Evolutionary conservation across 1,140 invertebrate species (phyloP), one percentile per base, ranked within the genome.

Genomic region (Gonioctena quinquepunctata): DNA sequence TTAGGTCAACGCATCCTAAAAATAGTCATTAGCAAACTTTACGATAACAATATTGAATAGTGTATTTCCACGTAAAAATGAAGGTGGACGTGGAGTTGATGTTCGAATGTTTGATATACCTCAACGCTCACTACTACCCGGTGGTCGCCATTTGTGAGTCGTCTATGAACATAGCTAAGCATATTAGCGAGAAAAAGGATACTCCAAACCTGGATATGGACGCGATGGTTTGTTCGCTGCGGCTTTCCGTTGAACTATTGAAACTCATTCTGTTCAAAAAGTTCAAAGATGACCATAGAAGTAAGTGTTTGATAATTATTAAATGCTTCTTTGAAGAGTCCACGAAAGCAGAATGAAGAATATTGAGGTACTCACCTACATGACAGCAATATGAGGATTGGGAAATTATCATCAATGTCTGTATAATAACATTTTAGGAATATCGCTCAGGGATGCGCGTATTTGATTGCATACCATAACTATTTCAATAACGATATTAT

Each of bases 41-140:
- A 42, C 33, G 16, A 42, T 42, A 42, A 42, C 33, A 42, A 42
- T 42, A 42, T 42, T n/a, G 33, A 42, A 42, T n/a, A 42, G 33
- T 42, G 16, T 42, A 11, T 42, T 13, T 42, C 33, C 33, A 42
- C 11, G 16, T 42, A 42, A 54, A 67, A 56, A 77, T 77, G 74
- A 77, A 76, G 16, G 42, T 79, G 6, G 77, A 79, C 50, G 66
- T 75, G 7, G 77, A 79, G 52, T 64, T 79, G 28, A 77, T 79
- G 76, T 79, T 79, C 62, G 77, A 79, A 49, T 77, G 76, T 68
- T 69, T 79, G 23, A 73, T 79, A 18, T 79, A 77, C 65, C 68
- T 79, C 11, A 79, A 79, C 68, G 72, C 70, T 5, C 76, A 71
- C 59, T 79, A 79, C 28, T 79, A 73, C 64, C 74, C 76, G 19